Evolutionary conservation across 2,797 vertebrate species (phyloP).

Genomic region (Neostethus bicornis): DNA sequence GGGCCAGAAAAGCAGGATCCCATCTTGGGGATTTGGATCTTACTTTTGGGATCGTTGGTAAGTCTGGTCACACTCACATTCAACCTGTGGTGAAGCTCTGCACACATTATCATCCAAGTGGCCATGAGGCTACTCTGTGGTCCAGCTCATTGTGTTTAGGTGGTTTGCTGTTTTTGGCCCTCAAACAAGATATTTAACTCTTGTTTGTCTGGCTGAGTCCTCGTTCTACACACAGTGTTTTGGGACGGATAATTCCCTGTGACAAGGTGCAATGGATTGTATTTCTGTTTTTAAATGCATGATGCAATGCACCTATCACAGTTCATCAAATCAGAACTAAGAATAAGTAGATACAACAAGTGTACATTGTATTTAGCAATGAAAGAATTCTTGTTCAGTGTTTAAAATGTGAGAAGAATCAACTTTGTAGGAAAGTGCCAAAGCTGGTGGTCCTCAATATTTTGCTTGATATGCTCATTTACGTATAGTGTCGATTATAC

Average conservation of each 20-base stretch:
- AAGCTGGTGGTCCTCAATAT: conserved; percentile 42
- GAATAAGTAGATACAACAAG: conserved; percentile 37
- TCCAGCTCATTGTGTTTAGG: conserved; percentile 68
- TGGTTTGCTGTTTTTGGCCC: conserved; percentile 59
- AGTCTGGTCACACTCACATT: conserved; percentile 61
- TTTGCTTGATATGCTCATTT: too few species aligned
- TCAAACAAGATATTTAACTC: conserved; percentile 41
- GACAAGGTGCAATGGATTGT: conserved; percentile 52
- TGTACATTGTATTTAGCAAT: conserved; percentile 39
- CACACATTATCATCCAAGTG: conserved; percentile 55
- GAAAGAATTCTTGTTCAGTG: conserved; percentile 33
- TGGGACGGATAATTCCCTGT: conserved; percentile 51
- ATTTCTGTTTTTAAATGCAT: conserved; percentile 33
- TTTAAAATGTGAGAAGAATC: conserved; percentile 33
- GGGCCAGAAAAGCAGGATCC: conserved; percentile 25
- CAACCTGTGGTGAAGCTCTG: conserved; percentile 64
- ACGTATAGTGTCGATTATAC: too few species aligned
- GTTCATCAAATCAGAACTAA: conserved; percentile 36
- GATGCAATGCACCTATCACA: conserved; percentile 53
- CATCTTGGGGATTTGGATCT: conserved; percentile 40
- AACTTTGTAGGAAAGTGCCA: conserved; percentile 35
- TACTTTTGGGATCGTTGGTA: conserved; percentile 46
- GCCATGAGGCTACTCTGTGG: conserved; percentile 60
- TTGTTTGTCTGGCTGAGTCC: conserved; percentile 54
- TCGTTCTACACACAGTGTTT: conserved; percentile 44